Evolutionary conservation across 2,888 invertebrate genomes (phyloP).

Genomic region (Prostheceraeus crozeri): DNA sequence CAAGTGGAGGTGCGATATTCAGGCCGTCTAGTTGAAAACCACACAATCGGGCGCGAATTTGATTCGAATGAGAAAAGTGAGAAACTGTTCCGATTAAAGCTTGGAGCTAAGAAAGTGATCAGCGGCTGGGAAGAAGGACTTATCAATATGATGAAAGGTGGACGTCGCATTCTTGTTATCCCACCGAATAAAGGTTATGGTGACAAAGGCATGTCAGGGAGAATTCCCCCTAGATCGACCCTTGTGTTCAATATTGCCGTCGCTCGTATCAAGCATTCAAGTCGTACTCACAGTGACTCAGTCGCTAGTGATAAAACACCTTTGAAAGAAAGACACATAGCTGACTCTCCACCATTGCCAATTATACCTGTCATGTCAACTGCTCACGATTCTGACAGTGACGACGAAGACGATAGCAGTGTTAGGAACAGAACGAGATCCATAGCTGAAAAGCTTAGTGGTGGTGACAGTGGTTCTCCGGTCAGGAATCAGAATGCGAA

Average conservation of each 20-base stretch:
- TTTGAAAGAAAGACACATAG: not conserved
- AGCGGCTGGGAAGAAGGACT: constrained; percentile 20
- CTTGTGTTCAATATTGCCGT: constrained; percentile 15
- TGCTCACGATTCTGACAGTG: too few species aligned
- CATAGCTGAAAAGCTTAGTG: not conserved
- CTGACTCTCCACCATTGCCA: constrained; percentile 10
- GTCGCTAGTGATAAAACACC: not conserved
- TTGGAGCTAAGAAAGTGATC: constrained; percentile 25
- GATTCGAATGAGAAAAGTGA: constrained; percentile 10
- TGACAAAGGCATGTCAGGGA: not conserved
- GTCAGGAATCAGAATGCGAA: too few species aligned
- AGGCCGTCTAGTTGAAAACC: constrained; percentile 17
- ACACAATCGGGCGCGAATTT: constrained; percentile 1
- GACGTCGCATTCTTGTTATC: constrained; percentile 26
- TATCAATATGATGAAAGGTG: constrained; percentile 27
- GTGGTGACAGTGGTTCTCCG: not conserved
- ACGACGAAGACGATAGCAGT: not conserved
- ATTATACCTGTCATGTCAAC: too few species aligned
- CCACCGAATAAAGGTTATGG: constrained; percentile 25
- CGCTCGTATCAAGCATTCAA: not conserved
- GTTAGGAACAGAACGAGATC: not conserved
- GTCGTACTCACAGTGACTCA: not conserved
- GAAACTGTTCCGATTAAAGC: constrained; percentile 8
- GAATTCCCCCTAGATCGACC: constrained; percentile 4
- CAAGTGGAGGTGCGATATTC: constrained; percentile 16